Evolutionary conservation across 2,797 vertebrate species (phyloP), one percentile per base, ranked within the genome.

Genomic region (Gila robusta): DNA sequence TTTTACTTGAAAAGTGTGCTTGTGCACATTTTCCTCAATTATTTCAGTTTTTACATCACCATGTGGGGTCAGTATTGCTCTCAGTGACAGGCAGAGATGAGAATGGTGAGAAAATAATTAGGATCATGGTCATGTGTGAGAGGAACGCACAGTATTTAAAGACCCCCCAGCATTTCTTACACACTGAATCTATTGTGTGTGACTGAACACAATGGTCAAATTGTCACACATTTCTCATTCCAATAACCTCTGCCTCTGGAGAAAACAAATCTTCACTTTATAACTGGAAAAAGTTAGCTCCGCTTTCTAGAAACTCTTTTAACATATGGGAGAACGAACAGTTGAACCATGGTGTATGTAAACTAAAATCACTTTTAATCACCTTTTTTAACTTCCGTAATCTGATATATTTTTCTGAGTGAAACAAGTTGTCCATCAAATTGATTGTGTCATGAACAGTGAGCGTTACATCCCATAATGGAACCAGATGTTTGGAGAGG

Each of bases 51-150:
- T 76, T 59, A 79, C 77, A 6, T 77, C 17, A 73, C 85, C 89
- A 81, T 85, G 56, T 79, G 86, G 72, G 80, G 89, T 87, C 89
- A 90, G 79, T 88, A 44, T 88, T 88, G 85, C 41, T 69, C 82
- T 81, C 12, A 64, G 8, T 69, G 23, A 44, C 67, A 72, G 28
- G 64, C 39, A 39, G 71, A 54, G 69, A 37, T 32, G 26, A 70
- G 44, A 47, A 26, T 82, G 52, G 81, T 72, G 26, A 35, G 81
- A 59, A 84, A 77, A 74, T 52, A 81, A 77, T 28, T 56, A 66
- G 56, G 56, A 28, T 59, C 37, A 35, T 26, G 21, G 28, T 73
- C 4, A 62, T 74, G 52, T 78, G n/a, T n/a, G 82, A 87, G 19
- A 52, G 44, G 54, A 52, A 37, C 54, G 62, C 32, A 80, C 52